Conservation (phyloP, 2,797 vertebrate genomes). For the Protosalanx chinensis region DNA sequence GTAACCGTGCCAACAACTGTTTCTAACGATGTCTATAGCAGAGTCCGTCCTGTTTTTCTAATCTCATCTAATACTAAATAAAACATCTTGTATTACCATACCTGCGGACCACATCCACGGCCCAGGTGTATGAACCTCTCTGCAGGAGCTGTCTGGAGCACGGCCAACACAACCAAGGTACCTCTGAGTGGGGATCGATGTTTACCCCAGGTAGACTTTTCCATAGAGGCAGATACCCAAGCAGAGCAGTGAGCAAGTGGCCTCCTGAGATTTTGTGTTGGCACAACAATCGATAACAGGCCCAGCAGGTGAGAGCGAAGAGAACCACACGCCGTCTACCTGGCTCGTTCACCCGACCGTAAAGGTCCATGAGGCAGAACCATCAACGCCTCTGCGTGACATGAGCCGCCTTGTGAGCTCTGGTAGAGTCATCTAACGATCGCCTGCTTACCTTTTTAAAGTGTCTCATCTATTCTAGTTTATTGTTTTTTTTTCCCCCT, state of each 20-base stretch:
- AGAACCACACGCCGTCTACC: conserved; percentile 33
- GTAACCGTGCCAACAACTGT: conserved; percentile 1
- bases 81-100: too few species aligned
- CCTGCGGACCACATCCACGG: too few species aligned
- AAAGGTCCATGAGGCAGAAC: conserved; percentile 5
- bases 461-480: background rate
- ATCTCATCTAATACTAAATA: too few species aligned
- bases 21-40: background rate
- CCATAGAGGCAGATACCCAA: background rate
- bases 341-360: conserved; percentile 31
- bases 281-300: conserved; percentile 46
- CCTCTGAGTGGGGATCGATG: conserved; percentile 37
- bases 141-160: background rate
- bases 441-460: conserved; percentile 11
- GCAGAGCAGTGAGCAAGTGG: conserved; percentile 6
- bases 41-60: background rate
- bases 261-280: conserved; percentile 24
- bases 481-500: conserved; percentile 14
- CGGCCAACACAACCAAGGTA: background rate
- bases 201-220: background rate
- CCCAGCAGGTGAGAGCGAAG: conserved; percentile 35
- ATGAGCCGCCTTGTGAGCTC: background rate
- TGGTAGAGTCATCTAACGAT: background rate
- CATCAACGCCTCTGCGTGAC: background rate
- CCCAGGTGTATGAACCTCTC: too few species aligned